Percentiles rank a stretch among this genome's conserved stretches.
phyloP scores from a whole-genome alignment of 2,113 vertebrate genomes.

The Gallinago undulata region DNA sequence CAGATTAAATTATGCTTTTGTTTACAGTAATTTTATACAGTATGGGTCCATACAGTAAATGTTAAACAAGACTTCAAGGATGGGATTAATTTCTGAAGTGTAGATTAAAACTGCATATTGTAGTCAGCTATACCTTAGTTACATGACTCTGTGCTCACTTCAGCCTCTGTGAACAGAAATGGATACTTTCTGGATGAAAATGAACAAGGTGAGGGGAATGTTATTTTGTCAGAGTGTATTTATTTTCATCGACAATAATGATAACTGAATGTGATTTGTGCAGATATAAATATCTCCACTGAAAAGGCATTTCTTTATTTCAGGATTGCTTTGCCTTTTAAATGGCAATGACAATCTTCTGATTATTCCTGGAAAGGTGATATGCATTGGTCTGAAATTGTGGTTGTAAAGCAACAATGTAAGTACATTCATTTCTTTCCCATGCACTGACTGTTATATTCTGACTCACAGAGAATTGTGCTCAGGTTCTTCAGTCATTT shows the following conservation, averaged over 20 bases:
- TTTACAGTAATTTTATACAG: background rate
- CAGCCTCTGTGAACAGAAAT: background rate
- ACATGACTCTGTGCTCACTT: fast-evolving
- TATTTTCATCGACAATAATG: background rate
- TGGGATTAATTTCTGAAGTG: background rate
- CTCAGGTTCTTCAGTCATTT: background rate
- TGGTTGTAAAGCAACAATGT: background rate
- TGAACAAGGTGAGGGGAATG: background rate
- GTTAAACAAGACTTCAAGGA: background rate
- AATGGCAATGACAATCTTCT: background rate
- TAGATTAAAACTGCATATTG: background rate
- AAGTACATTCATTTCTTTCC: background rate
- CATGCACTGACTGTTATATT: background rate
- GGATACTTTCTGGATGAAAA: background rate
- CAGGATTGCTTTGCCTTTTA: background rate
- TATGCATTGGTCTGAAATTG: background rate
- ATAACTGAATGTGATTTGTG: background rate
- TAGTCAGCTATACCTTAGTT: background rate
- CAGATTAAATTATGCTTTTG: background rate
- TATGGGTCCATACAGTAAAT: background rate
- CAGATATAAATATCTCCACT: background rate
- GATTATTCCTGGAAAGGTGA: background rate
- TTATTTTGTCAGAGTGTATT: background rate
- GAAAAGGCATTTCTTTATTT: background rate
- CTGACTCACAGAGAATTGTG: background rate